Conservation (phyloP, 2,113 vertebrate species). For the Callocephalon fimbriatum region DNA sequence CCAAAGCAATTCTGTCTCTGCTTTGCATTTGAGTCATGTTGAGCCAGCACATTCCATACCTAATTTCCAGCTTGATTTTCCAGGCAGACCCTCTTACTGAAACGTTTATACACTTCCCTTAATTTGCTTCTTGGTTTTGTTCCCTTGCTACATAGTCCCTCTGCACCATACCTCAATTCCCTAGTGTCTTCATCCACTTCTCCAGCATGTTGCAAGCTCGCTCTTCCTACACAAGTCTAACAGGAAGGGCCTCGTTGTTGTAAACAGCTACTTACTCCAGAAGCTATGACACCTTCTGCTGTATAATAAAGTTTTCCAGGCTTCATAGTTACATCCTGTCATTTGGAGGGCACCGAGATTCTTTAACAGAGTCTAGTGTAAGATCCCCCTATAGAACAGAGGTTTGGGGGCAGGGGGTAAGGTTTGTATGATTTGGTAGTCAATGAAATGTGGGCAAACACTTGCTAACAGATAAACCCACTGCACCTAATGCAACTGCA, state of each 20-base stretch:
- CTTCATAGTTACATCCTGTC: neutral
- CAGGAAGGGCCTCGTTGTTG: fast-evolving
- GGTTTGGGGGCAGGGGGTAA: neutral
- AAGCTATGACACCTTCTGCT: neutral
- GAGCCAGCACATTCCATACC: neutral
- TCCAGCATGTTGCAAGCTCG: neutral
- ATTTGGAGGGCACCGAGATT: neutral
- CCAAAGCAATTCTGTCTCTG: neutral
- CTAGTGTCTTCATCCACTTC: neutral
- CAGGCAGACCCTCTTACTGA: neutral
- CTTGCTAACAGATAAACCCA: neutral
- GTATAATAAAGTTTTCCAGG: neutral
- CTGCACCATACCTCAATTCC: neutral
- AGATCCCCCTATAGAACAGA: neutral
- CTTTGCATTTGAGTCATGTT: neutral
- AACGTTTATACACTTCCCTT: neutral
- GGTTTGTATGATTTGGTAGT: neutral
- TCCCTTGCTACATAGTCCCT: neutral
- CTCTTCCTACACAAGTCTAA: neutral
- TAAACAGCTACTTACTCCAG: neutral
- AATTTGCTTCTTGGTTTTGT: neutral
- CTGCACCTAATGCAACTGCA: neutral
- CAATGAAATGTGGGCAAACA: neutral
- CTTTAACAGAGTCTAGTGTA: neutral
- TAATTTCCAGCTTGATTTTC: neutral